Evolutionary conservation across 1,140 invertebrate genomes (phyloP), one percentile per base, ranked within the genome.

Genomic region (Bombus haemorrhoidalis): DNA sequence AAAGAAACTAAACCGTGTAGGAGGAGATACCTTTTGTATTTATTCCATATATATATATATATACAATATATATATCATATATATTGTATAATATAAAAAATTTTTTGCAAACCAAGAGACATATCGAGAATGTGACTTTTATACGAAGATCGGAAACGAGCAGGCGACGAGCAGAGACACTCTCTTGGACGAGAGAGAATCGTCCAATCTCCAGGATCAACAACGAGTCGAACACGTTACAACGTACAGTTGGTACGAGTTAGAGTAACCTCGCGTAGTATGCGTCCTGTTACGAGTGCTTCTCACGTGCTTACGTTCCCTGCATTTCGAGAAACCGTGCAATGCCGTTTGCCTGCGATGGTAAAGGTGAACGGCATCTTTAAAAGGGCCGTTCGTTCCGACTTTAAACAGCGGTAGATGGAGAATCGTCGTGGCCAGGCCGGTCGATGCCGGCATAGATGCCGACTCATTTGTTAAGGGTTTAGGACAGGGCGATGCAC

Each of bases 271-370:
- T 76, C 74, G 74, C 10, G 25, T 59, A 25, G 34, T 57, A 25
- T 39, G 57, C 74, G 79, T 81, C 79, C 28, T 89, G 77, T 85
- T 59, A 13, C 64, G 53, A 66, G n/a, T 25, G 37, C 74, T 68
- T 78, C 64, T 41, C 57, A 85, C 78, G 41, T 73, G 79, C 57
- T 53, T 32, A 53, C 64, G 66, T 80, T 59, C 43, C 77, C n/a
- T 87, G 37, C 15, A 68, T 87, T 90, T 87, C 82, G 82, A 80
- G 64, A 73, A 89, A 89, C 83, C 78, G 88, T 90, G 71, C 82
- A 87, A 83, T 90, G 82, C 88, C 88, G 86, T 90, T 85, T 90
- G 47, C 87, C 69, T 73, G 62, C 81, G 87, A 86, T 83, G 89
- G 89, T 84, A 85, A 86, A 47, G 62, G 47, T 77, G 59, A 66